phyloP scores from a whole-genome alignment of 2,888 invertebrate species.

The Ectobius pallidus region DNA sequence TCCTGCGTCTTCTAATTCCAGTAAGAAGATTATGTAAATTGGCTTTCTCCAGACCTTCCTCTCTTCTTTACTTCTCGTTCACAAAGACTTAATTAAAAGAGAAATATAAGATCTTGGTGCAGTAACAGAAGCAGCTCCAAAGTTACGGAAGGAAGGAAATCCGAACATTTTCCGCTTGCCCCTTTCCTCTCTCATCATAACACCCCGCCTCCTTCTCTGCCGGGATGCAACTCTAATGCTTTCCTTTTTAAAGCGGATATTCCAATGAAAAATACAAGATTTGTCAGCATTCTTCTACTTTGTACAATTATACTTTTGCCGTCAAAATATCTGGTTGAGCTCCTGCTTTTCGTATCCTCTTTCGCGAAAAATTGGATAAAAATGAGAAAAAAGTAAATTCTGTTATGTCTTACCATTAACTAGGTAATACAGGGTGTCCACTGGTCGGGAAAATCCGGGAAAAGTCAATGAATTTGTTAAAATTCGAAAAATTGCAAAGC shows the following conservation, averaged over 20 bases:
- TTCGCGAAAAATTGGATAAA: no score
- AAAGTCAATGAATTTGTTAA: no score
- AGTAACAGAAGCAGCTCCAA: neutral
- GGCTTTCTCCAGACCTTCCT: slow-evolving; percentile 1
- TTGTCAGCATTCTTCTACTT: no score
- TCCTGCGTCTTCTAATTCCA: slow-evolving; percentile 30
- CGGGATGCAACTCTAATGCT: neutral
- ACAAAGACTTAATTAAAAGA: slow-evolving; percentile 31
- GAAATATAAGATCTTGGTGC: slow-evolving; percentile 21
- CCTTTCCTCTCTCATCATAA: neutral
- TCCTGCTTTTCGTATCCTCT: no score
- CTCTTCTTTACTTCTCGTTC: neutral
- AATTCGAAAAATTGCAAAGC: no score
- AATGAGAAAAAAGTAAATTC: no score
- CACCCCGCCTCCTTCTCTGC: neutral
- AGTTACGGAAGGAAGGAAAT: slow-evolving; percentile 9
- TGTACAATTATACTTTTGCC: no score
- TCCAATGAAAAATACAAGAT: neutral
- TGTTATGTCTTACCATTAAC: no score
- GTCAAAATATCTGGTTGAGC: no score
- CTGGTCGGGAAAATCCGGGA: no score
- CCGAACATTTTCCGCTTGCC: slow-evolving; percentile 9
- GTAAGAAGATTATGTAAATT: slow-evolving; percentile 35
- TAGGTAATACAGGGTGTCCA: no score
- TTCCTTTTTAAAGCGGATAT: neutral